Evolutionary conservation across 1,140 invertebrate genomes (phyloP), one percentile per base, ranked within the genome.

Genomic region (Leptinotarsa undecemlineata): DNA sequence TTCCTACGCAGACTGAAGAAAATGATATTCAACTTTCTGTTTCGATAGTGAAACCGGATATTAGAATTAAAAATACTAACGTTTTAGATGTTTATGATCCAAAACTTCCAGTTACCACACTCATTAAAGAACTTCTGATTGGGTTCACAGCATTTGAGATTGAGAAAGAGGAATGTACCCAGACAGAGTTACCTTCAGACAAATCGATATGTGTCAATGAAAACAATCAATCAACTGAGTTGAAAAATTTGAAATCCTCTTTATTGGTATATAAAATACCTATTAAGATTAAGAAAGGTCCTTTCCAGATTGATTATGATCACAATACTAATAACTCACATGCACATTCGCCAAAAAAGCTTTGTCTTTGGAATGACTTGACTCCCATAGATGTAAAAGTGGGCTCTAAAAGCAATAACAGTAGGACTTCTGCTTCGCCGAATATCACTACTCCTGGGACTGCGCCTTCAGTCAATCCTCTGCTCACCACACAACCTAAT

Each of bases 131-230:
- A 8, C 60, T 75, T n/a, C 11, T 73, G 15, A 33, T 0, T 20
- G n/a, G 17, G 11, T 61, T 33, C n/a, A 47, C 48, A 67, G n/a
- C 33, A 14, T 33, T 60, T 21, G 48, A 74, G 17, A 11, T 62
- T 17, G 4, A 64, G 13, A 57, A 61, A 11, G 64, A 74, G 33
- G 47, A 57, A n/a, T 48, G n/a, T 33, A 15, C 14, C 23, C 63
- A 75, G 21, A 75, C 76, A 8, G 67, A 77, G 11, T 19, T 75
- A 19, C 73, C 74, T 3, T 15, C 63, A 57, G 5, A 19, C 51
- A 8, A n/a, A 1, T 23, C 21, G 14, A 64, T 64, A 64, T 6
- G 19, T 33, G 63, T 64, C 17, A 15, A 64, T 64, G 20, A n/a
- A 20, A 64, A 17, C 1, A 19, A 64, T 15, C 17, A 33, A 0